Base-by-base conservation (phyloP, 2,888 invertebrate genomes). In the Pandemis corylana region DNA sequence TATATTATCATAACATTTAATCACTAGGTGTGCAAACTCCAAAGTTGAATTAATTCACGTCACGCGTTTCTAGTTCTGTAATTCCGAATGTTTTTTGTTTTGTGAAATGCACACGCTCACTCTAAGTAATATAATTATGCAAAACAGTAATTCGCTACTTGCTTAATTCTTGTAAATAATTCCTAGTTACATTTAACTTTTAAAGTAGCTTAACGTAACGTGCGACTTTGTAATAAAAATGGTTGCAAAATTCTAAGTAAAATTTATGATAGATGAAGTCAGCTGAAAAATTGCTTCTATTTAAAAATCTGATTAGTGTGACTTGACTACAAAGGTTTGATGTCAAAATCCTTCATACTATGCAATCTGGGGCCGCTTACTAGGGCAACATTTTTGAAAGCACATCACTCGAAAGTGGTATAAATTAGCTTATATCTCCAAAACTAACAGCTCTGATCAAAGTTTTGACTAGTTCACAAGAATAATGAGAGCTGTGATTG, bases 41-140 rank as follows among this genome's bases (percentile, higher is more conserved):
- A 5, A 6, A 53, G 15, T 63, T 4, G 28, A 36, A 36, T 63
- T 53, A 53, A 62, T 63, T 63, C 62, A 7, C 42, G 7, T n/a
- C 41, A 63, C 13, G 7, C 62, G 42, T 63, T 63, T 36, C 62
- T 63, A 63, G 41, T 42, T 63, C 62, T 63, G n/a, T n/a, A 42
- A 9, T 42, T 42, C 41, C 42, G 42, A 42, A 42, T 63, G 41
- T 63, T n/a, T 62, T 44, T 7, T 44, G 44, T 44, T 44, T 44
- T 44, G 7, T 7, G 44, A 9, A 9, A 15, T 42, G 42, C 41
- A 63, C 42, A 28, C 62, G 41, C 53, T 53, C 62, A 13, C n/a
- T 42, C 28, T 28, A 2, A 36, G 28, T 36, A 36, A 36, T 36
- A 36, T 36, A 41, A 63, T 63, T 63, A 63, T 63, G 62, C n/a